Evolutionary conservation across 2,888 invertebrate genomes (phyloP).

Genomic region (Andrena hattorfiana): DNA sequence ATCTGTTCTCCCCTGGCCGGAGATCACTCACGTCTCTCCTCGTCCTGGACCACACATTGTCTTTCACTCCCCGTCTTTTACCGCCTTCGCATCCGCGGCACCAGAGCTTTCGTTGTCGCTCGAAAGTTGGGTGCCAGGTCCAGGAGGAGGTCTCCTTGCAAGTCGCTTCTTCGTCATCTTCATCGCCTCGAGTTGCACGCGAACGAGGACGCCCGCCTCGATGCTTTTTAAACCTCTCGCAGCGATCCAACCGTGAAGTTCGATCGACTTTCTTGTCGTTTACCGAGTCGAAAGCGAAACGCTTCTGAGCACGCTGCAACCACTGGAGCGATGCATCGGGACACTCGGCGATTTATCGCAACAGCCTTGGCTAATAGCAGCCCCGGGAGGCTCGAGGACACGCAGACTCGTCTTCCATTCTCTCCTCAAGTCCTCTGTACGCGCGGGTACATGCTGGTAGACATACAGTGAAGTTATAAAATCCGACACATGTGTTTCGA

Average conservation of each 20-base stretch:
- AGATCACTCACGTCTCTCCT: background rate
- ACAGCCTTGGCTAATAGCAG: background rate
- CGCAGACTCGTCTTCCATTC: background rate
- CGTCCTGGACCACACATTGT: background rate
- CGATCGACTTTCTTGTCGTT: slow-evolving; percentile 12
- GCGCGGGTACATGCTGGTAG: too few relatives aligned
- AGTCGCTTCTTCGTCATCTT: too few relatives aligned
- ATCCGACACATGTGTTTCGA: background rate
- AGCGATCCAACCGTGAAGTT: slow-evolving; percentile 1
- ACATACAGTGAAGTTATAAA: too few relatives aligned
- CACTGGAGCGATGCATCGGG: too few relatives aligned
- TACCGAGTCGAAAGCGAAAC: background rate
- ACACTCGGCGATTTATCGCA: too few relatives aligned
- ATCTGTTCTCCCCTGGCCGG: background rate
- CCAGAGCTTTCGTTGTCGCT: slow-evolving; percentile 28
- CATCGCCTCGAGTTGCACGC: background rate
- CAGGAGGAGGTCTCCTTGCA: background rate
- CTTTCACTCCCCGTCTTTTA: background rate
- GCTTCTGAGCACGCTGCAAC: background rate
- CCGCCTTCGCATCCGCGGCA: background rate
- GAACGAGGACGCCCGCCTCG: background rate
- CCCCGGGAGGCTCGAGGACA: background rate
- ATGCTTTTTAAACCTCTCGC: slow-evolving; percentile 8
- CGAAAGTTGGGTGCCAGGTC: slow-evolving; percentile 1
- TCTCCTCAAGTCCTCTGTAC: background rate